These are phyloP conservation scores for Drosophila hawaiiensis DNA, from an alignment of 2,888 invertebrate species.

Conservation along the genomic window DNA sequence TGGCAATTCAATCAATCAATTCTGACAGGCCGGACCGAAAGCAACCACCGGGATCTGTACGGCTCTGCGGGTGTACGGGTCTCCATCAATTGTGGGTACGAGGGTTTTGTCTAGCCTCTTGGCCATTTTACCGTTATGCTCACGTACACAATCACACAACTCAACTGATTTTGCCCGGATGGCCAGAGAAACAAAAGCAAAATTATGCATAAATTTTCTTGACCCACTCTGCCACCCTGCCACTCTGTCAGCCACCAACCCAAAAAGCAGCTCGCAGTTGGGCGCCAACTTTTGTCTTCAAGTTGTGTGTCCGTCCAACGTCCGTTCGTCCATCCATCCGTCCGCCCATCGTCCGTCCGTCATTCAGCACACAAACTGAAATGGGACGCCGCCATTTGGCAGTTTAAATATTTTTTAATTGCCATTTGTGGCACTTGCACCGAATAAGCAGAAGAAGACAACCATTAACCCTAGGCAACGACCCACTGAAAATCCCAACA, in stretches of 20 bases:
- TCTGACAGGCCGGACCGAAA: conserved; percentile 72
- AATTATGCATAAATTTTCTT: conserved; percentile 69
- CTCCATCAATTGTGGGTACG: conserved; percentile 7
- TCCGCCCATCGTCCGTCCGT: conserved; percentile 32
- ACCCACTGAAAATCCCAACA: conserved; percentile 14
- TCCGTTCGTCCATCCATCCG: conserved; percentile 33
- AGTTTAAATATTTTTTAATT: conserved; percentile 84
- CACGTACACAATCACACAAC: conserved; percentile 83
- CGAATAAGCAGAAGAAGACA: conserved; percentile 8
- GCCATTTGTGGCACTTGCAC: conserved; percentile 64
- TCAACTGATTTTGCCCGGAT: conserved; percentile 64
- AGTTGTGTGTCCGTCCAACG: conserved; percentile 30
- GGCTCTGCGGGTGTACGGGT: conserved; percentile 4
- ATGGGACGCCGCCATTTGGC: conserved; percentile 56
- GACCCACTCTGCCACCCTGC: conserved; percentile 31
- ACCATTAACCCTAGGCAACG: conserved; percentile 34
- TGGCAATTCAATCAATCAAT: conserved; percentile 85
- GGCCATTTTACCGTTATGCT: conserved; percentile 79
- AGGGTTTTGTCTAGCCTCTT: conserved; percentile 34
- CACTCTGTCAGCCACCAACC: neutral
- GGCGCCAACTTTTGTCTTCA: conserved; percentile 27
- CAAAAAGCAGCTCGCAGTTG: conserved; percentile 23
- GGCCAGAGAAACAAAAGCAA: conserved; percentile 50
- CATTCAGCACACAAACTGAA: conserved; percentile 20
- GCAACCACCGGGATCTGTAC: conserved; percentile 41